A percentile compares a stretch with the other conserved stretches of the same genome.
Evolutionary conservation across 2,888 invertebrate species (phyloP).

Genomic region (Blastobasis adustella): DNA sequence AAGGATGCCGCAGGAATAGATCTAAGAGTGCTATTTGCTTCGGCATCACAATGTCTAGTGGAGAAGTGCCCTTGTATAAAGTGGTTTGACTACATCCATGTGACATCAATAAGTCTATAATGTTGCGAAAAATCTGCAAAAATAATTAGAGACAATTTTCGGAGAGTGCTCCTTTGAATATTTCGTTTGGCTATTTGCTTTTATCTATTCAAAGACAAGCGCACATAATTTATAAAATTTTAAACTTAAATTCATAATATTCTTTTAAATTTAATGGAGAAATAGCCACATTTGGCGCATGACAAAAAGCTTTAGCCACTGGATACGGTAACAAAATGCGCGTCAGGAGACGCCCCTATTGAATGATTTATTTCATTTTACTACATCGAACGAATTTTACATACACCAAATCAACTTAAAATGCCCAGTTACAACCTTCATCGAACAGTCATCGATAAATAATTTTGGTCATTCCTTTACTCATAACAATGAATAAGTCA

Average conservation of each 20-base stretch:
- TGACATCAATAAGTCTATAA: constrained; percentile 43
- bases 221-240: not conserved
- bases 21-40: constrained; percentile 34
- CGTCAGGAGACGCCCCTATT: too few relatives aligned
- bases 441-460: too few relatives aligned
- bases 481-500: too few relatives aligned
- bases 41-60: constrained; percentile 40
- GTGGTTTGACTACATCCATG: constrained; percentile 35
- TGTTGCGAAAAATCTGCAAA: constrained; percentile 31
- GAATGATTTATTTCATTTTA: too few relatives aligned
- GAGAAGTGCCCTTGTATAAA: constrained; percentile 43
- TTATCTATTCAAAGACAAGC: not conserved
- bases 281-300: not conserved
- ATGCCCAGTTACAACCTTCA: too few relatives aligned
- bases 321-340: too few relatives aligned
- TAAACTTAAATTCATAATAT: not conserved
- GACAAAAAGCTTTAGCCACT: too few relatives aligned
- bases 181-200: not conserved
- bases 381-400: too few relatives aligned
- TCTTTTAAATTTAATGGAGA: not conserved
- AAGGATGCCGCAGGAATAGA: constrained; percentile 39
- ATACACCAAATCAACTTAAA: too few relatives aligned
- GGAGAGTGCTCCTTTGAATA: not conserved
- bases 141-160: constrained; percentile 2
- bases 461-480: too few relatives aligned